Conservation (phyloP, 2,888 invertebrate genomes). For the Campopleginae sp. region DNA sequence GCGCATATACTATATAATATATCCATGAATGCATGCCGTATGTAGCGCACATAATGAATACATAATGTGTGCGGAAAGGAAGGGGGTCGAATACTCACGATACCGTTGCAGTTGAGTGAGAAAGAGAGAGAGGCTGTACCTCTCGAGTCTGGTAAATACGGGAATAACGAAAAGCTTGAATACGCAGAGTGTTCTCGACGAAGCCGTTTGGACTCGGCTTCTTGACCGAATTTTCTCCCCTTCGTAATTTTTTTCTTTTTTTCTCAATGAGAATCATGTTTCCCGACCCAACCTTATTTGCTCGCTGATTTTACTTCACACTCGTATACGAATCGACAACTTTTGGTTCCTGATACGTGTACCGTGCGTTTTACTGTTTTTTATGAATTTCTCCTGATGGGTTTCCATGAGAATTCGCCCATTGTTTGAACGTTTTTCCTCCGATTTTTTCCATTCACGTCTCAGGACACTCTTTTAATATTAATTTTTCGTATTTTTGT, state of each 20-base stretch:
- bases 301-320: slow-evolving; percentile 5
- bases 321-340: background rate
- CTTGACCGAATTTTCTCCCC: slow-evolving; percentile 49
- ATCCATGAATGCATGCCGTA: slow-evolving; percentile 67
- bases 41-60: slow-evolving; percentile 67
- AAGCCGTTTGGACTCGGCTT: slow-evolving; percentile 51
- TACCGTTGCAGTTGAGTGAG: slow-evolving; percentile 46
- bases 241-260: background rate
- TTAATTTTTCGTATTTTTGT: background rate
- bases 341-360: background rate
- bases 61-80: slow-evolving; percentile 63
- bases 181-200: slow-evolving; percentile 59
- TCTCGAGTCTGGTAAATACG: slow-evolving; percentile 59
- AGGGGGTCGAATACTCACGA: slow-evolving; percentile 64
- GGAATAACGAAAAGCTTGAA: slow-evolving; percentile 57
- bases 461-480: background rate
- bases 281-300: background rate
- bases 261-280: background rate
- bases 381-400: background rate
- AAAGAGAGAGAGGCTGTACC: slow-evolving; percentile 15
- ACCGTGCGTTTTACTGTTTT: background rate
- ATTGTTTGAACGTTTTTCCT: background rate
- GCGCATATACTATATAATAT: slow-evolving; percentile 56
- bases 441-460: background rate
- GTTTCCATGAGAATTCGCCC: background rate